These are phyloP conservation scores for Diarsia rubi DNA, from an alignment of 2,888 invertebrate species.

Conservation along the genomic window DNA sequence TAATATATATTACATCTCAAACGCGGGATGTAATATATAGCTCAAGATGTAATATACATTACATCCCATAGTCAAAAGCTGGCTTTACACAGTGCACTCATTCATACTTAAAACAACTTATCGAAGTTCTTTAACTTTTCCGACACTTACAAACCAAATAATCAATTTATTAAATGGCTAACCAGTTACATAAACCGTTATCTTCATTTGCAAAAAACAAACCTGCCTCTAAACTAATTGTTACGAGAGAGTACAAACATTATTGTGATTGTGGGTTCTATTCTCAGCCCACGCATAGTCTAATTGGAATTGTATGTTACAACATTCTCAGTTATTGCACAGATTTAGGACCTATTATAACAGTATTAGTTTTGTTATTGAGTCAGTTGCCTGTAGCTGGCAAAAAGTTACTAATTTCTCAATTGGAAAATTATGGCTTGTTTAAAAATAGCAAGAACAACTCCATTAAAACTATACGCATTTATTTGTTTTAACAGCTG, in stretches of 20 bases:
- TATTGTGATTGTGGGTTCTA: conserved; percentile 31
- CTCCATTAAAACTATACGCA: not conserved
- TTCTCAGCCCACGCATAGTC: conserved; percentile 40
- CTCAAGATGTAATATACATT: no score
- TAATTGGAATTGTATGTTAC: conserved; percentile 47
- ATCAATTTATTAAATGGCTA: not conserved
- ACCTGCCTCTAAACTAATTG: conserved; percentile 21
- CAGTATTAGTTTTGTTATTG: not conserved
- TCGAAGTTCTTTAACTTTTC: no score
- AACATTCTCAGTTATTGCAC: conserved; percentile 36
- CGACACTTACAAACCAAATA: no score
- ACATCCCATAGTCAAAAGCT: no score
- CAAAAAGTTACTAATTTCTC: not conserved
- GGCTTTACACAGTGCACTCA: no score
- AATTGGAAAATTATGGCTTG: not conserved
- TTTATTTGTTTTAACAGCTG: not conserved
- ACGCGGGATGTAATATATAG: no score
- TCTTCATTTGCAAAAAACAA: conserved; percentile 7
- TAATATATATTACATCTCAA: no score
- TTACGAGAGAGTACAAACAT: conserved; percentile 32
- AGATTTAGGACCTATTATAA: conserved; percentile 28
- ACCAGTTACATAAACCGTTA: not conserved
- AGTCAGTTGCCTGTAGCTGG: not conserved
- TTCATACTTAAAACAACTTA: no score
- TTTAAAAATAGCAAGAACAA: not conserved